phyloP scores from a whole-genome alignment of 2,888 invertebrate genomes.

The Pomacea canaliculata region DNA sequence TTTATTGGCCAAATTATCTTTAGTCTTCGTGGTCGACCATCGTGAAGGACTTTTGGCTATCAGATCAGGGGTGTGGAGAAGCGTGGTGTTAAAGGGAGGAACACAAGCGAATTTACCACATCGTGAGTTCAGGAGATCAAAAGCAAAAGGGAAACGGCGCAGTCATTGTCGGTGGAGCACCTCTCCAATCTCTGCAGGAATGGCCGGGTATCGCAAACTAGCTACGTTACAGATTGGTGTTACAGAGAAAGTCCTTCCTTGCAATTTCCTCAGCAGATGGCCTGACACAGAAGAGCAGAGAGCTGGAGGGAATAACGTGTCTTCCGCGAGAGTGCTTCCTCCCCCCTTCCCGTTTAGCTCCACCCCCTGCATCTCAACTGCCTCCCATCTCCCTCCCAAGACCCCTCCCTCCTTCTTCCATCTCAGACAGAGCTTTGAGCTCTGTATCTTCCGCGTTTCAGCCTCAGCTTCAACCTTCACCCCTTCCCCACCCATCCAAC shows the following conservation, averaged over 20 bases:
- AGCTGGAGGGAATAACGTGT: conserved; percentile 9
- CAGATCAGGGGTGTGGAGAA: no score
- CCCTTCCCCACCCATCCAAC: no score
- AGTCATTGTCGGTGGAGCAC: conserved; percentile 9
- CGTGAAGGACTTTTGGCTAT: no score
- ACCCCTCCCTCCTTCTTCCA: not conserved
- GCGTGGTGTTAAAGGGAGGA: not conserved
- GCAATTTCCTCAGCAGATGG: conserved; percentile 27
- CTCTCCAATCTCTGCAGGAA: conserved; percentile 9
- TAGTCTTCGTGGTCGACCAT: not conserved
- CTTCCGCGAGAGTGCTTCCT: not conserved
- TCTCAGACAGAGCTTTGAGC: not conserved
- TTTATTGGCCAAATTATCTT: conserved; percentile 23
- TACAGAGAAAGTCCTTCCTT: conserved; percentile 23
- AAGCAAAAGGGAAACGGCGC: not conserved
- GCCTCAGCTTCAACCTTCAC: no score
- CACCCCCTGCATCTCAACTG: not conserved
- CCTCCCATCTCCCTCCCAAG: not conserved
- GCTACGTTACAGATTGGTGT: conserved; percentile 24
- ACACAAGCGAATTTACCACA: conserved; percentile 6
- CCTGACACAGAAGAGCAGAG: conserved; percentile 2
- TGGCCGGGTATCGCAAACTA: conserved; percentile 20
- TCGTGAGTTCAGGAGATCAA: conserved; percentile 7
- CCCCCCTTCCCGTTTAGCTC: not conserved
- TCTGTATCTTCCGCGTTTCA: conserved; percentile 3